A percentile compares a stretch with the other conserved stretches of the same genome.
Conservation (phyloP, 2,113 vertebrate genomes). For the Menura novaehollandiae region DNA sequence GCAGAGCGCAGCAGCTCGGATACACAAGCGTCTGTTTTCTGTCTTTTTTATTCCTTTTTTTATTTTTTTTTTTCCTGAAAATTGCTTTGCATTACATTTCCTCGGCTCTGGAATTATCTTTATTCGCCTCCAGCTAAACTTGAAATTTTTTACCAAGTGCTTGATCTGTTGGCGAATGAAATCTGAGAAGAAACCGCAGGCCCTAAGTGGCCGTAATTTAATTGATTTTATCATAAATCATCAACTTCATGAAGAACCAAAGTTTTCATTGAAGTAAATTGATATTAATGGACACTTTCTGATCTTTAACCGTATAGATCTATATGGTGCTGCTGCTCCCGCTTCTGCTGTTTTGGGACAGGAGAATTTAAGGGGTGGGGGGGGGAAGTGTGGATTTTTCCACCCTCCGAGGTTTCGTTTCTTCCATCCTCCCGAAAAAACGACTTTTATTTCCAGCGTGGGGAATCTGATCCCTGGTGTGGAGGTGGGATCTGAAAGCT, state of each 20-base stretch:
- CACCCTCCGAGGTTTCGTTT: background rate
- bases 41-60: background rate
- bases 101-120: conserved; percentile 74
- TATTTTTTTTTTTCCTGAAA: conserved; percentile 16
- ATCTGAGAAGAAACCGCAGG: conserved; percentile 79
- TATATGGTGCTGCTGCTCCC: background rate
- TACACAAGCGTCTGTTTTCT: background rate
- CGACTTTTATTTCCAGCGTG: background rate
- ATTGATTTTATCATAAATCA: conserved; percentile 96
- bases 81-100: conserved; percentile 79
- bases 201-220: conserved; percentile 79
- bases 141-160: conserved; percentile 68
- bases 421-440: background rate
- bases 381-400: background rate
- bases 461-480: background rate
- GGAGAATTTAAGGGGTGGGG: background rate
- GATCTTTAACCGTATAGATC: conserved; percentile 31
- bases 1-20: background rate
- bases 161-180: conserved; percentile 75
- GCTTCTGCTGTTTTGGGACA: background rate
- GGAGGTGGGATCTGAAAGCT: background rate
- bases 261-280: conserved; percentile 81
- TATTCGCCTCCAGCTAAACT: conserved; percentile 76
- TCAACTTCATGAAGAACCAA: conserved; percentile 83
- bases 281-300: conserved; percentile 81